Evolutionary conservation across 2,888 invertebrate genomes (phyloP).

Genomic region (Colletes collaris): DNA sequence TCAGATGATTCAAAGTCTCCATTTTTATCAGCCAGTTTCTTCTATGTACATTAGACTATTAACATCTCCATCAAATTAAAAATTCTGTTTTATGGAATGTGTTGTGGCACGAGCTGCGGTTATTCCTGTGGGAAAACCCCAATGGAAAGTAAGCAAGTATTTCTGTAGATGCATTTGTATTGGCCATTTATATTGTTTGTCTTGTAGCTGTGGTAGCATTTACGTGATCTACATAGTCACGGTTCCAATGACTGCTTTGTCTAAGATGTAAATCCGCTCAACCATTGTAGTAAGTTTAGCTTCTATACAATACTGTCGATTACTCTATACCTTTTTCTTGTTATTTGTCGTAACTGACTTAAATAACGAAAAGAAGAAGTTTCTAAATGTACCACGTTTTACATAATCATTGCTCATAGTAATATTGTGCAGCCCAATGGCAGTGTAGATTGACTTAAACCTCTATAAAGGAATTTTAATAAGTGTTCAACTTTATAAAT

Average conservation of each 20-base stretch:
- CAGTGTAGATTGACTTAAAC: too few species aligned
- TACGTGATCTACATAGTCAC: constrained; percentile 86
- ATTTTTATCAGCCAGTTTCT: constrained; percentile 37
- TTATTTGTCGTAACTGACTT: constrained; percentile 84
- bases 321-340: constrained; percentile 80
- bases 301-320: constrained; percentile 88
- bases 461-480: too few species aligned
- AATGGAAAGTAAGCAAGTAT: constrained; percentile 87
- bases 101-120: constrained; percentile 33
- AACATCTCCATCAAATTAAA: constrained; percentile 71
- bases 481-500: too few species aligned
- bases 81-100: constrained; percentile 32
- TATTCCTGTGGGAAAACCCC: constrained; percentile 72
- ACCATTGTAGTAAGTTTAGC: constrained; percentile 90
- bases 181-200: constrained; percentile 86
- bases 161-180: constrained; percentile 85
- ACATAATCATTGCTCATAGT: too few species aligned
- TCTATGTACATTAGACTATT: constrained; percentile 55
- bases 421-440: too few species aligned
- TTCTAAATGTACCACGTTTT: too few species aligned
- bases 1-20: constrained; percentile 55
- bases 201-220: constrained; percentile 85
- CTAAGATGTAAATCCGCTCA: constrained; percentile 88
- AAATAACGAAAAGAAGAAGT: constrained; percentile 91
- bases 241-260: constrained; percentile 89